These are phyloP conservation scores for Hyphantria cunea DNA, from an alignment of 1,140 invertebrate species.

Conservation along the genomic window DNA sequence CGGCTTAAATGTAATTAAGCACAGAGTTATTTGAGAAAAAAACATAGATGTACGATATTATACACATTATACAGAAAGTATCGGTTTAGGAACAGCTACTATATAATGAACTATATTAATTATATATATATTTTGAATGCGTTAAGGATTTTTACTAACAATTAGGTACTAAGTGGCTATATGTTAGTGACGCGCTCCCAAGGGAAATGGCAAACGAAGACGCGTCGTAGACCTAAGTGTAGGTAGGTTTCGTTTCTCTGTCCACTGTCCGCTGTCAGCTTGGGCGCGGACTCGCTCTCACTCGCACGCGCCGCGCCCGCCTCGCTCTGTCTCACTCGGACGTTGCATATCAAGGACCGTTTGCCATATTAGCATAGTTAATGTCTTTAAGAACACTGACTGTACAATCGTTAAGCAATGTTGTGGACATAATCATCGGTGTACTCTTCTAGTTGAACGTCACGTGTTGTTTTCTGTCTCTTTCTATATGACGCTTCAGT, in stretches of 20 bases:
- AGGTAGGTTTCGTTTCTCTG: conserved; percentile 20
- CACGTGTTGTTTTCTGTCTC: conserved; percentile 36
- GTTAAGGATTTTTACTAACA: conserved; percentile 81
- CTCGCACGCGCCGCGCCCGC: conserved; percentile 34
- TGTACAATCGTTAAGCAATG: conserved; percentile 55
- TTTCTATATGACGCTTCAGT: conserved; percentile 24
- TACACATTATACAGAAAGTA: conserved; percentile 68
- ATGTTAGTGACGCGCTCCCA: conserved; percentile 51
- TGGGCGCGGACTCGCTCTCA: conserved; percentile 31
- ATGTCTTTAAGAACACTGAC: conserved; percentile 33
- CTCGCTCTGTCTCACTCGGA: conserved; percentile 46
- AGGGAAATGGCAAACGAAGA: conserved; percentile 39
- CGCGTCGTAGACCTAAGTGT: conserved; percentile 33
- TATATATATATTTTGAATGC: conserved; percentile 80
- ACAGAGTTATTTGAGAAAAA: conserved; percentile 76
- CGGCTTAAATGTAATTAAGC: conserved; percentile 80
- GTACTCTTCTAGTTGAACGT: conserved; percentile 40
- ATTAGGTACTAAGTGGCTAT: conserved; percentile 73
- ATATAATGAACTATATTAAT: conserved; percentile 52
- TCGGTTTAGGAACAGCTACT: conserved; percentile 66
- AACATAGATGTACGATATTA: conserved; percentile 70
- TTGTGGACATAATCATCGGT: conserved; percentile 68
- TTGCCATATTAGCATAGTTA: conserved; percentile 74
- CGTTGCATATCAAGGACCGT: conserved; percentile 71
- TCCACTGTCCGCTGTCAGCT: not conserved